Percentiles rank a stretch among this genome's conserved stretches.
These are phyloP conservation scores for Zootermopsis nevadensis DNA, from an alignment of 2,888 invertebrate genomes.

Conservation along the genomic window DNA sequence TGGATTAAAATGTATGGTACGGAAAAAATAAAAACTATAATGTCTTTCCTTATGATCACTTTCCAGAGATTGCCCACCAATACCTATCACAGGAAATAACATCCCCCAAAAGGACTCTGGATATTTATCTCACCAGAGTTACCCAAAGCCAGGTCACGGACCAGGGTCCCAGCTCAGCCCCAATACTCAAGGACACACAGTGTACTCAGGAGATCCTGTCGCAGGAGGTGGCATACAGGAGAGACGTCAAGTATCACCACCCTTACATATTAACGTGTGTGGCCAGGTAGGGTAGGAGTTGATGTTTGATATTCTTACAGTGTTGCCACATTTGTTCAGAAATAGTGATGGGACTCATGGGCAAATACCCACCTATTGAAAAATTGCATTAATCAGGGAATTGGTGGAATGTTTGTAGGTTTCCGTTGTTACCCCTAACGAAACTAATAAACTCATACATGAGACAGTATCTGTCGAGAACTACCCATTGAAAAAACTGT, in stretches of 20 bases:
- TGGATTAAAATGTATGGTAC: too few species aligned
- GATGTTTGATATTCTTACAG: too few species aligned
- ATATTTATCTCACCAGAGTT: conserved; percentile 51
- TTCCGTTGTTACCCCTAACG: too few species aligned
- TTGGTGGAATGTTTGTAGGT: too few species aligned
- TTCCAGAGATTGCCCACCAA: conserved; percentile 53
- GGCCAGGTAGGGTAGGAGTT: conserved; percentile 58
- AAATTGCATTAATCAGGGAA: too few species aligned
- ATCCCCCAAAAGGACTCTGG: conserved; percentile 51
- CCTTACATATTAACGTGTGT: conserved; percentile 69
- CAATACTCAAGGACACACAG: conserved; percentile 39
- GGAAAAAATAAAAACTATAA: too few species aligned
- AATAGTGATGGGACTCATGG: too few species aligned
- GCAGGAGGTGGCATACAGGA: conserved; percentile 56
- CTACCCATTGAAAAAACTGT: too few species aligned
- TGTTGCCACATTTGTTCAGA: too few species aligned
- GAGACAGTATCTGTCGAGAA: too few species aligned
- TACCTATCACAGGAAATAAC: conserved; percentile 46
- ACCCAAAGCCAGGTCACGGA: conserved; percentile 50
- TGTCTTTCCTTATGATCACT: not conserved
- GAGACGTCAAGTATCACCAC: conserved; percentile 66
- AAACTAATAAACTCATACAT: too few species aligned
- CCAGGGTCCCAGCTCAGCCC: conserved; percentile 49
- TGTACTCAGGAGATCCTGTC: conserved; percentile 45
- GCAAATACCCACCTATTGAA: too few species aligned